These are phyloP conservation scores for Oncorhynchus keta DNA, from an alignment of 2,113 vertebrate species.

Conservation along the genomic window DNA sequence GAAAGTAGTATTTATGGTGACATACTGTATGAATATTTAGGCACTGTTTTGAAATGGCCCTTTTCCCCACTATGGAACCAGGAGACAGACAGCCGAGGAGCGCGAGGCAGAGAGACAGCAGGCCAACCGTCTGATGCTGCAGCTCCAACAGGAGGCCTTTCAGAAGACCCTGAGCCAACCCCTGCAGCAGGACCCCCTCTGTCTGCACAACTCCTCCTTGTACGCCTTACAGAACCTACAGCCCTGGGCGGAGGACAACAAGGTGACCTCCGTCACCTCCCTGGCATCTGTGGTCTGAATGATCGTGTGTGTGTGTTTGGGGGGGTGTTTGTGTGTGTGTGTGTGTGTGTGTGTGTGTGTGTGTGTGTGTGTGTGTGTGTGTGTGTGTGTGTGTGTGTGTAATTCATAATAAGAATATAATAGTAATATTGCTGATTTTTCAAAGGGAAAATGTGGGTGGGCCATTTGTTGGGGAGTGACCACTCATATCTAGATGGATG, in stretches of 20 bases:
- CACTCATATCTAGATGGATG: constrained; percentile 38
- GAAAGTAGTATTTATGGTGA: no score
- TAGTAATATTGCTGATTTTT: constrained; percentile 22
- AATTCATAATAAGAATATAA: neutral
- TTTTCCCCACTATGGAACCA: constrained; percentile 51
- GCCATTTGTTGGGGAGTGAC: constrained; percentile 18
- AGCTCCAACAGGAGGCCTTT: constrained; percentile 95
- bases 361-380: constrained; percentile 23
- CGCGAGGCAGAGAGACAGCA: constrained; percentile 95
- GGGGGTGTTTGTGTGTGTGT: constrained; percentile 22
- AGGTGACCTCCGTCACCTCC: constrained; percentile 91
- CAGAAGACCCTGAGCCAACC: constrained; percentile 91
- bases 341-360: constrained; percentile 26
- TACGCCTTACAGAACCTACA: constrained; percentile 97
- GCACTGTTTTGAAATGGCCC: neutral
- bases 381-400: constrained; percentile 17
- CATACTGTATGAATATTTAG: no score
- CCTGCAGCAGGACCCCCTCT: constrained; percentile 92
- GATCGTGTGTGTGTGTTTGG: constrained; percentile 19
- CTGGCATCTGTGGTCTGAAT: constrained; percentile 89
- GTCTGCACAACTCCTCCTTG: constrained; percentile 97
- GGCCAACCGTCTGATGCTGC: constrained; percentile 92
- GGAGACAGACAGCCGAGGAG: constrained; percentile 96
- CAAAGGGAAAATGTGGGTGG: constrained; percentile 20
- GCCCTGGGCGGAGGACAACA: constrained; percentile 96